Evolutionary conservation across 1,140 invertebrate genomes (phyloP).

Genomic region (Ridgeia piscesae): DNA sequence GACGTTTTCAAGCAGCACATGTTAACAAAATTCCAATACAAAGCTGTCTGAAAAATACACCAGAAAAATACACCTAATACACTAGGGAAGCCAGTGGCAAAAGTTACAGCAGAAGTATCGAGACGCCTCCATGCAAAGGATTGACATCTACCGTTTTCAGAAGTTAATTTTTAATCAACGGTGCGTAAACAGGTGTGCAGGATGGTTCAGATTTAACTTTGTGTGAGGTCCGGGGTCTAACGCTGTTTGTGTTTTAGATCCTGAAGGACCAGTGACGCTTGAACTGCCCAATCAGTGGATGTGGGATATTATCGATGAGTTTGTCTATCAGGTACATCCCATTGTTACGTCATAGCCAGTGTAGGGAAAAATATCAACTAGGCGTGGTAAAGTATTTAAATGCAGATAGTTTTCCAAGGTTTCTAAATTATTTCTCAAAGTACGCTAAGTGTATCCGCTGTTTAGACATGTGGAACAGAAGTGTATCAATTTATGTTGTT

Average conservation of each 20-base stretch:
- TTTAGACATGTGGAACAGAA: background rate
- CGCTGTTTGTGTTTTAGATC: slow-evolving; percentile 64
- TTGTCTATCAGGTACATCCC: slow-evolving; percentile 66
- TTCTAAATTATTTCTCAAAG: background rate
- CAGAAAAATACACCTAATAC: too few species aligned
- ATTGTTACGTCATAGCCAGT: slow-evolving; percentile 1
- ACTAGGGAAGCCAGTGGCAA: too few species aligned
- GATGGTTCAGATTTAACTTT: too few species aligned
- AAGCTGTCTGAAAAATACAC: too few species aligned
- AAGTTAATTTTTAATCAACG: background rate
- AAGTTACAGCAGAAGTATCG: too few species aligned
- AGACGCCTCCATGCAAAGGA: too few species aligned
- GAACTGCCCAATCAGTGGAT: slow-evolving; percentile 98
- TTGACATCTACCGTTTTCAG: background rate
- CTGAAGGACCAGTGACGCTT: slow-evolving; percentile 83
- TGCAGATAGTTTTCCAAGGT: too few species aligned
- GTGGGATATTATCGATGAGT: slow-evolving; percentile 99
- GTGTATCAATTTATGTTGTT: background rate
- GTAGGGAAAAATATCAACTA: too few species aligned
- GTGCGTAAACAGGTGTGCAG: too few species aligned
- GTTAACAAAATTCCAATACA: too few species aligned
- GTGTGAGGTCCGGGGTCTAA: too few species aligned
- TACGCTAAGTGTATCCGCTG: background rate
- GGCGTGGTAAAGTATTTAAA: background rate
- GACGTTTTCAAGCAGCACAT: too few species aligned